These are phyloP conservation scores for Scolopax bukidnonensis DNA, from an alignment of 2,797 vertebrate species.

Conservation along the genomic window DNA sequence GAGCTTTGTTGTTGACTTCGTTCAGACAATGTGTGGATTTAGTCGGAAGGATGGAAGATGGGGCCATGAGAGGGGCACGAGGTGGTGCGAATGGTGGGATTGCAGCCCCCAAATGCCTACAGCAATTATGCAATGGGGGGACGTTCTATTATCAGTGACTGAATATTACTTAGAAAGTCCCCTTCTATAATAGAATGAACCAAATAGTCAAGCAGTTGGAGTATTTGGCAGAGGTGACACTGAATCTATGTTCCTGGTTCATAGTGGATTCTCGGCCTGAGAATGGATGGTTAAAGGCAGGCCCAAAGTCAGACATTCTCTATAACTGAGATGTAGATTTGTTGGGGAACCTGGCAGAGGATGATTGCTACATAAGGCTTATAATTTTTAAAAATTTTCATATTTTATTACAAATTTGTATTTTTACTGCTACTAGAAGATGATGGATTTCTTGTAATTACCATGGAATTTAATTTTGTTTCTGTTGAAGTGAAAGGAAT, in stretches of 20 bases:
- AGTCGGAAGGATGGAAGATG: neutral
- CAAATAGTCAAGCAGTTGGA: neutral
- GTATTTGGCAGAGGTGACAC: neutral
- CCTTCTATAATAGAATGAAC: neutral
- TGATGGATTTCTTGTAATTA: neutral
- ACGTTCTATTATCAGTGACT: neutral
- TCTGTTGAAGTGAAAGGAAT: neutral
- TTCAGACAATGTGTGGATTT: neutral
- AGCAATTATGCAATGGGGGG: neutral
- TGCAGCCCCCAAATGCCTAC: neutral
- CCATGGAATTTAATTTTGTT: neutral
- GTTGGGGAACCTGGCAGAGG: neutral
- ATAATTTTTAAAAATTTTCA: fast-evolving
- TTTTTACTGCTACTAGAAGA: neutral
- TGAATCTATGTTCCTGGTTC: neutral
- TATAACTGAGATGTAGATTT: neutral
- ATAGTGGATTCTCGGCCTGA: neutral
- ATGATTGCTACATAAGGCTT: neutral
- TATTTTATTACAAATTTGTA: neutral
- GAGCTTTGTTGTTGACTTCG: neutral
- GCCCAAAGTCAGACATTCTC: neutral
- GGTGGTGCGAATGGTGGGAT: neutral
- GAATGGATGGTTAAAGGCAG: neutral
- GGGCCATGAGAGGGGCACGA: neutral
- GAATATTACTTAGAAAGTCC: neutral